Conservation (phyloP, 1,140 invertebrate genomes). For the Drosophila subpulchrella region DNA sequence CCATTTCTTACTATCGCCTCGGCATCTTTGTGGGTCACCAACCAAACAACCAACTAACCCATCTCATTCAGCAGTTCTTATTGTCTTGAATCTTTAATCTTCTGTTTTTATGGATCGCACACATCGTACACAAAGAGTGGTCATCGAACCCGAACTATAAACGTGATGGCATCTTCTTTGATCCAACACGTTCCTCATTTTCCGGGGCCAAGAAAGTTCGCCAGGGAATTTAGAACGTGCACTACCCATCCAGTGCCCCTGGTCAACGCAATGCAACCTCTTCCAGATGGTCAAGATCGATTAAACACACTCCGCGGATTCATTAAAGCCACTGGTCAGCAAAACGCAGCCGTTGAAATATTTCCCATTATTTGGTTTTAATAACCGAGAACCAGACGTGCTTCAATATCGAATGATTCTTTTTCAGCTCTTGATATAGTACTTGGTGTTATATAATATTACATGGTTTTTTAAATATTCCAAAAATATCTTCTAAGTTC, state of each 20-base stretch:
- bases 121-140: constrained; percentile 1
- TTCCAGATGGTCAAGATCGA: not conserved
- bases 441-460: no score
- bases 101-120: constrained; percentile 22
- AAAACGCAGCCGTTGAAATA: not conserved
- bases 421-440: not conserved
- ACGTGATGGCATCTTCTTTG: constrained; percentile 35
- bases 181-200: constrained; percentile 25
- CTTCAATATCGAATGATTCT: not conserved
- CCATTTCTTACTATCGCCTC: constrained; percentile 15
- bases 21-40: constrained; percentile 47
- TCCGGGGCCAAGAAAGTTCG: constrained; percentile 5
- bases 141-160: constrained; percentile 31
- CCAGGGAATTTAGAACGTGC: constrained; percentile 12
- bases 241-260: not conserved
- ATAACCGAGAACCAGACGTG: not conserved
- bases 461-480: no score
- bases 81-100: constrained; percentile 27
- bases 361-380: not conserved
- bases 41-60: not conserved
- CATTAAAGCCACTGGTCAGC: not conserved
- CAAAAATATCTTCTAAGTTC: no score
- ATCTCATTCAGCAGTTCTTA: constrained; percentile 12
- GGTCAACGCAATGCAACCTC: no score
- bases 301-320: constrained; percentile 1